These are phyloP conservation scores for Rhingia campestris DNA, from an alignment of 2,888 invertebrate genomes.

Conservation along the genomic window DNA sequence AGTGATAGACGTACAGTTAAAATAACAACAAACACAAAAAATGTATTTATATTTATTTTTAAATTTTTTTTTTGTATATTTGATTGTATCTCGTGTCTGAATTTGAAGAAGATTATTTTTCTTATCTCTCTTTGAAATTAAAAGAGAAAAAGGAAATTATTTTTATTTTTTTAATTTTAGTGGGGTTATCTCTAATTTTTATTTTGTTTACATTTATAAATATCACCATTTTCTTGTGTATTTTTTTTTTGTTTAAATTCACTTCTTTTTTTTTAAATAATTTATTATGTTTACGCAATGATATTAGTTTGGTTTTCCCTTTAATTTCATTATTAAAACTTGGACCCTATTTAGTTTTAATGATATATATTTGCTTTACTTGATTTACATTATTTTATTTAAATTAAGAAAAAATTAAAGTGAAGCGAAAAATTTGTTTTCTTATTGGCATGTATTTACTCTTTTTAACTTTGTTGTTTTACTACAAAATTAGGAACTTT, in stretches of 20 bases:
- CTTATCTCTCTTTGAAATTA: constrained; percentile 15
- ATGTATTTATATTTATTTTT: constrained; percentile 43
- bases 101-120: constrained; percentile 39
- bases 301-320: constrained; percentile 58
- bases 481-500: constrained; percentile 71
- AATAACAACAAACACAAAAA: constrained; percentile 58
- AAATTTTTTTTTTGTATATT: constrained; percentile 49
- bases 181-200: constrained; percentile 12
- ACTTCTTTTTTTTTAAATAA: constrained; percentile 37
- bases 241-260: constrained; percentile 53
- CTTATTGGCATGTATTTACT: neutral
- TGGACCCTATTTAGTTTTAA: constrained; percentile 74
- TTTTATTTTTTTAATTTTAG: constrained; percentile 24
- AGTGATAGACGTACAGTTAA: constrained; percentile 60
- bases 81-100: constrained; percentile 67
- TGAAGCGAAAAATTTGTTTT: constrained; percentile 30
- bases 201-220: constrained; percentile 62
- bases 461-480: constrained; percentile 29
- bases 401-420: constrained; percentile 28
- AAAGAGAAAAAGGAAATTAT: constrained; percentile 70
- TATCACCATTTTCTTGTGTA: constrained; percentile 73
- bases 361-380: constrained; percentile 58
- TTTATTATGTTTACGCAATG: constrained; percentile 53
- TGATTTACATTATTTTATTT: constrained; percentile 9
- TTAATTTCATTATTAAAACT: constrained; percentile 67